Evolutionary conservation across 2,888 invertebrate species (phyloP), one percentile per base, ranked within the genome.

Genomic region (Agrochola lota): DNA sequence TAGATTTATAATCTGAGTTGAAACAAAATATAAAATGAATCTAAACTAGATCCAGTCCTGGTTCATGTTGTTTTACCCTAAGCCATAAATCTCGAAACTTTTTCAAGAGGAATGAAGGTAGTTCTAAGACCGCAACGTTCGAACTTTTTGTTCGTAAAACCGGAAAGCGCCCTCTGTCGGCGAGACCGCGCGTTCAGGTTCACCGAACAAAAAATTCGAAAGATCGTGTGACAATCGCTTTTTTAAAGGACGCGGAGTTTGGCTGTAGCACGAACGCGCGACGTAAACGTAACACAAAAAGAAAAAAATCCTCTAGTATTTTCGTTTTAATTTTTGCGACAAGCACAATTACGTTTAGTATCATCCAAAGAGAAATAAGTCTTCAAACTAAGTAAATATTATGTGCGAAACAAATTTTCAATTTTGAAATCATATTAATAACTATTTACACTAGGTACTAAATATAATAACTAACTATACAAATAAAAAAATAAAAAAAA

Each of bases 61-160:
- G 23, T 26, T 60, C 8, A 49, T 40, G 35, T 69, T 66, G 60
- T 70, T 52, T 62, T 55, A 68, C n/a, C 1, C 4, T 26, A 7
- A 62, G 46, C 7, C 5, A 77, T 83, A 74, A 83, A 84, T 83
- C 66, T 55, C 3, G 12, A 23, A 77, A 64, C 57, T 71, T 74
- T 77, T 73, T 20, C 63, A 26, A 63, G 35, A 67, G 30, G 23
- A 40, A 68, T 49, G 15, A 59, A 71, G 30, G 67, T 63, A 46
- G 55, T 23, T 68, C 30, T n/a, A 57, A 57, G n/a, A n/a, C n/a
- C 12, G 46, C 46, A 46, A 15, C 15, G 46, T 46, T 46, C 46
- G 15, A 46, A 46, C n/a, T 57, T 17, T 17, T 49, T 17, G 49
- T 49, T 49, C 49, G 17, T 6, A 49, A 49, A 20, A 49, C 49